These are phyloP conservation scores for Aphrophora alni DNA, from an alignment of 2,888 invertebrate genomes.

Conservation along the genomic window DNA sequence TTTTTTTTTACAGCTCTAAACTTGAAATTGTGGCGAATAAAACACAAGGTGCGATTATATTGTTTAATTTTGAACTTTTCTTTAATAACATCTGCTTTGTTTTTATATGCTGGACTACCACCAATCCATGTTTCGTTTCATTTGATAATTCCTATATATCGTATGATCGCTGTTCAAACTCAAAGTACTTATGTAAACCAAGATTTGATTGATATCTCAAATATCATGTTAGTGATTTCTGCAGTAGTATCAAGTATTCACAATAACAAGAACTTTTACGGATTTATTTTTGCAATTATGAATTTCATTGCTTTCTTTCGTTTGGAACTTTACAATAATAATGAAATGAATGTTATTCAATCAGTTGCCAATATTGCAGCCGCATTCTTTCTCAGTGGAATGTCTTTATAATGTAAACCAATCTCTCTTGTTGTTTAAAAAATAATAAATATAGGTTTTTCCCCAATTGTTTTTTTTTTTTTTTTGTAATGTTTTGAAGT, in stretches of 20 bases:
- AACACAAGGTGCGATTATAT: neutral
- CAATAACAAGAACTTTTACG: neutral
- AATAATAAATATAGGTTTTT: too few species aligned
- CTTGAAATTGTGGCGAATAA: neutral
- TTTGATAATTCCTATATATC: neutral
- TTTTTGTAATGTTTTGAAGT: too few species aligned
- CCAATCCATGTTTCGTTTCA: neutral
- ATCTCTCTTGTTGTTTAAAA: too few species aligned
- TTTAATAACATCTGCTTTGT: neutral
- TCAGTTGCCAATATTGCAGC: too few species aligned
- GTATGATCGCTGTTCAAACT: neutral
- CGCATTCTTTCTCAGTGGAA: too few species aligned
- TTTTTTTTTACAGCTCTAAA: neutral
- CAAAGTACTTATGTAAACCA: neutral
- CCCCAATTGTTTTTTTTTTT: too few species aligned
- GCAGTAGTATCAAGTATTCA: neutral
- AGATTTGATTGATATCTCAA: neutral
- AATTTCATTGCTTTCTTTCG: neutral
- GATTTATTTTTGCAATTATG: neutral
- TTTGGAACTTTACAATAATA: too few species aligned
- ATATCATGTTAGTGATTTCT: neutral
- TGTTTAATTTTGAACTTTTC: neutral
- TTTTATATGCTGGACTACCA: neutral
- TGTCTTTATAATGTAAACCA: too few species aligned
- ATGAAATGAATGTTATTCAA: too few species aligned